Evolutionary conservation across 2,888 invertebrate species (phyloP), one percentile per base, ranked within the genome.

Genomic region (Horisme vitalbata): DNA sequence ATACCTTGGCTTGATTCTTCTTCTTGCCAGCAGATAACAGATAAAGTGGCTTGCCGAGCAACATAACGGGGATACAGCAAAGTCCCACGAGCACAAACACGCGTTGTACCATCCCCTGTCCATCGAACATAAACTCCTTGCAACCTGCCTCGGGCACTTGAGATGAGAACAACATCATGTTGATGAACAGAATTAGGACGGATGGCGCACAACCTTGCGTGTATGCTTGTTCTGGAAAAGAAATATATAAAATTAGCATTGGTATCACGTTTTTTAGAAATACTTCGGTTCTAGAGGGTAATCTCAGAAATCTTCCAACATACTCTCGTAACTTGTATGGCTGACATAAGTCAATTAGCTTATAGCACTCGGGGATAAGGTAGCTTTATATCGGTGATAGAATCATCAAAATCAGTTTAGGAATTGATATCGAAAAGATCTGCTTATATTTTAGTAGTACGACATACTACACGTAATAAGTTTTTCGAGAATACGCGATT

Each of bases 141-240:
- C 93, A 93, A 26, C 83, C 86, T 0, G 41, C 43, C 33, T 90
- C 75, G 0, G 78, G 74, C 26, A 62, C 71, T n/a, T 81, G 85
- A 21, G 81, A 79, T 58, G 96, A 97, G 79, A 97, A 94, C 68
- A 99, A 89, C 68, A 99, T 97, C 99, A 99, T 99, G 90, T 99
- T 99, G 87, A 99, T 99, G 81, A 99, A 97, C 4, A 97, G 96
- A 63, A 99, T 98, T 50, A 99, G 93, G 62, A 99, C 96, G 1
- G 98, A 98, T 0, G 99, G 99, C 0, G 99, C 99, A 81, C 97
- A 97, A 30, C 79, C 80, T 47, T 82, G 79, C 1, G 53, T 73
- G 77, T 80, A 91, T 9, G 79, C 83, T 38, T 58, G 30, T 1
- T 82, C 86, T 90, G 64, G 0, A 51, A 59, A 18, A 8, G 21